These are phyloP conservation scores for Elaphurus davidianus DNA, from an alignment of 2,113 vertebrate genomes.

Conservation along the genomic window DNA sequence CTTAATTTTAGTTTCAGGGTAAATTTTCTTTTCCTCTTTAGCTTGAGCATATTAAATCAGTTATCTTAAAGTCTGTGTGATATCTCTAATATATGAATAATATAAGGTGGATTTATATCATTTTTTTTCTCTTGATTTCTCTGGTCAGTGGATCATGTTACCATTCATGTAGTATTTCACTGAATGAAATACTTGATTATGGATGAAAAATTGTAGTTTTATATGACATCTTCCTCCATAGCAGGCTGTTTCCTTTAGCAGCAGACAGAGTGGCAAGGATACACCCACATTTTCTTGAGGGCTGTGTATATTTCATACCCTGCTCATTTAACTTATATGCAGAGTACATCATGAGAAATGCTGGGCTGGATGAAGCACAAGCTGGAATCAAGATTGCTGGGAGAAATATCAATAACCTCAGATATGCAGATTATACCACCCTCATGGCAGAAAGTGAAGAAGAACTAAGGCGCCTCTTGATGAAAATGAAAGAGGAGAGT, in stretches of 20 bases:
- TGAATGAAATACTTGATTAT: neutral
- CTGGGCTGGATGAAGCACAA: neutral
- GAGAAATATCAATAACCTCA: neutral
- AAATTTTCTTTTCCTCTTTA: neutral
- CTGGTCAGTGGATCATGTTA: neutral
- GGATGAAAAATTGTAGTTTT: neutral
- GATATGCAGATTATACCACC: neutral
- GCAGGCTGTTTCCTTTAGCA: neutral
- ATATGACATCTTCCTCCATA: neutral
- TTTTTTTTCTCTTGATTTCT: neutral
- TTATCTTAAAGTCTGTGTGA: neutral
- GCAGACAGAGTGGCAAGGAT: neutral
- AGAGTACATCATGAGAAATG: neutral
- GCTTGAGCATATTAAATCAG: neutral
- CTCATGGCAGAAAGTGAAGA: neutral
- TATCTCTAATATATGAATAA: neutral
- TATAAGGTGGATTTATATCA: neutral
- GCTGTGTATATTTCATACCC: neutral
- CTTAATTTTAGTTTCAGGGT: neutral
- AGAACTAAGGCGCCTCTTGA: neutral
- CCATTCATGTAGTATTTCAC: neutral
- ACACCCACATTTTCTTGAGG: neutral
- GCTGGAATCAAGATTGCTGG: neutral
- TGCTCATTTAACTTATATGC: neutral
- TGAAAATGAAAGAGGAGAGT: neutral